Evolutionary conservation across 2,888 invertebrate species (phyloP).

Genomic region (Balanococcus diminutus): DNA sequence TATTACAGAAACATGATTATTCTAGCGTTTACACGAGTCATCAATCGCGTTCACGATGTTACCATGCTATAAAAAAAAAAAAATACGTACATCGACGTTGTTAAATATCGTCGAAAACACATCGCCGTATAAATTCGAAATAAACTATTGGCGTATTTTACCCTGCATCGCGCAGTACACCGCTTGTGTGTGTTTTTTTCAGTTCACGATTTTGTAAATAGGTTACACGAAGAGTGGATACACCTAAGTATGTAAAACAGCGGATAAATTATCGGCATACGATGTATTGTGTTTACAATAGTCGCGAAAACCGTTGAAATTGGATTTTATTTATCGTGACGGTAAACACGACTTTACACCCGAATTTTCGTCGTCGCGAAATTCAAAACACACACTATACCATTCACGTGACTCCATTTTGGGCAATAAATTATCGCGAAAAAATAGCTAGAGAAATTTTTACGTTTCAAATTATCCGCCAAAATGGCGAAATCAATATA

Average conservation of each 20-base stretch:
- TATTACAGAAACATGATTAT: neutral
- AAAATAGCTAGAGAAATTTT: constrained; percentile 41
- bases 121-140: constrained; percentile 32
- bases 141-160: constrained; percentile 8
- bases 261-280: constrained; percentile 37
- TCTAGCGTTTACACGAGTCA: neutral
- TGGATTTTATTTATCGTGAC: constrained; percentile 43
- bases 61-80: neutral
- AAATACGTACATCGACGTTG: neutral
- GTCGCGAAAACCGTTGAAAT: constrained; percentile 32
- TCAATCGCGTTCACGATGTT: neutral
- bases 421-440: constrained; percentile 22
- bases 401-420: constrained; percentile 1
- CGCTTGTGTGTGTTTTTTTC: neutral
- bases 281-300: constrained; percentile 39
- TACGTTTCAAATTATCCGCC: neutral
- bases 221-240: constrained; percentile 39
- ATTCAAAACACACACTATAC: constrained; percentile 14
- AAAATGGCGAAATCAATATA: constrained; percentile 27
- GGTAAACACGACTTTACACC: constrained; percentile 39
- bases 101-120: constrained; percentile 16
- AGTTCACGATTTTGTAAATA: constrained; percentile 27
- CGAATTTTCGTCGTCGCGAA: constrained; percentile 10
- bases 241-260: constrained; percentile 42
- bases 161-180: neutral